Conservation (phyloP, 2,888 invertebrate species). For the Octonoba sinensis region DNA sequence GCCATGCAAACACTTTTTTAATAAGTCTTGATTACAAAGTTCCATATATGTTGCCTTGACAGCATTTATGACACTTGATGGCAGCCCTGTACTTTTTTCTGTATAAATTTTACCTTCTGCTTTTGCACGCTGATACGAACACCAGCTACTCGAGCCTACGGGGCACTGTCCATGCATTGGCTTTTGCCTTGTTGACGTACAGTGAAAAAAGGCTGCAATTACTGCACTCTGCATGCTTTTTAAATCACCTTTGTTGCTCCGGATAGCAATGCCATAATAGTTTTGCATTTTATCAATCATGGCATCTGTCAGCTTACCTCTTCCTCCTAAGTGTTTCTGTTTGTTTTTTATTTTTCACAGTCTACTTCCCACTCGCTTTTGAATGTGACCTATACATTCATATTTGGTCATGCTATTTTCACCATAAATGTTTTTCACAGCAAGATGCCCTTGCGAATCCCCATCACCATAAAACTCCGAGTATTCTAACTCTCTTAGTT, state of each 20-base stretch:
- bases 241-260: not conserved
- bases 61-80: not conserved
- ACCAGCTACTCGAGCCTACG: not conserved
- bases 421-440: not conserved
- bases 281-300: not conserved
- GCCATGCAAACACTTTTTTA: not conserved
- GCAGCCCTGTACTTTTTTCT: not conserved
- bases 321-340: not conserved
- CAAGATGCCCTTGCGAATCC: not conserved
- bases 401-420: not conserved
- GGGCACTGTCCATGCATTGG: not conserved
- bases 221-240: too few species aligned
- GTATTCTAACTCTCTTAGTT: too few species aligned
- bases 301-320: not conserved
- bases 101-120: not conserved
- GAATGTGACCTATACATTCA: not conserved
- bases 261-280: not conserved
- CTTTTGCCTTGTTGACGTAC: too few species aligned
- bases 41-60: not conserved
- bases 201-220: too few species aligned
- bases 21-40: not conserved
- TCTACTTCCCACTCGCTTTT: not conserved
- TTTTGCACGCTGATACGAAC: not conserved
- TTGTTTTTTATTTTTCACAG: not conserved
- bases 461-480: not conserved